Base-by-base conservation (phyloP, 2,113 vertebrate genomes). In the Capra hircus region DNA sequence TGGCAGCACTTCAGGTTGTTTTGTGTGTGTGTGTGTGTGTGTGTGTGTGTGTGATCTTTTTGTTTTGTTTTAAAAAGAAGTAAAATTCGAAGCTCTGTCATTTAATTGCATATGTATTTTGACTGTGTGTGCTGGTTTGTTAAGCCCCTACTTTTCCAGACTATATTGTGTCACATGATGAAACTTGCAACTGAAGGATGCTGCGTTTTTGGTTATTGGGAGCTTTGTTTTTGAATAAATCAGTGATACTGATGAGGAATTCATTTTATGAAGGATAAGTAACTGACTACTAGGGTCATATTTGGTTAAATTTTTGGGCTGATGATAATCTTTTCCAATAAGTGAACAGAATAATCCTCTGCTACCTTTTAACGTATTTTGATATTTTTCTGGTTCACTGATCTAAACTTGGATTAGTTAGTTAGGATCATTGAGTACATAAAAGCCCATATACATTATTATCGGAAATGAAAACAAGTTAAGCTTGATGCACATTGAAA, bases 1-100 rank as follows among this genome's bases (percentile, higher is more conserved):
- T 0, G 99, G 99, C 16, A 99, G 99, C 98, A 99, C 99, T 62
- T 99, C 99, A 99, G 99, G 99, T 99, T 98, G 96, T 30, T 59
- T 83, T 43, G 43, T 7, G 74, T 48, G 21, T 57, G 55, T 53
- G 52, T 53, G 52, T 53, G 52, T 57, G 21, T 55, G 19, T 55
- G 19, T 55, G 5, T 60, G 15, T 67, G 33, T 36, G 8, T 36
- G n/a, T 77, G 33, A 13, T 96, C 92, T 93, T 95, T 90, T 64
- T 40, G 21, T 67, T 94, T 96, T 40, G 27, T 80, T 93, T 80
- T 77, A 60, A 87, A 43, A 17, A 77, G 21, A 11, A 62, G 55
- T 80, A 45, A 74, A 87, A 77, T 88, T 43, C 21, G 21, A 0
- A 81, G 95, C 97, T 90, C 8, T 91, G 2, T 95, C 25, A 59